Evolutionary conservation across 1,140 invertebrate genomes (phyloP).

Genomic region (Papilio machaon): DNA sequence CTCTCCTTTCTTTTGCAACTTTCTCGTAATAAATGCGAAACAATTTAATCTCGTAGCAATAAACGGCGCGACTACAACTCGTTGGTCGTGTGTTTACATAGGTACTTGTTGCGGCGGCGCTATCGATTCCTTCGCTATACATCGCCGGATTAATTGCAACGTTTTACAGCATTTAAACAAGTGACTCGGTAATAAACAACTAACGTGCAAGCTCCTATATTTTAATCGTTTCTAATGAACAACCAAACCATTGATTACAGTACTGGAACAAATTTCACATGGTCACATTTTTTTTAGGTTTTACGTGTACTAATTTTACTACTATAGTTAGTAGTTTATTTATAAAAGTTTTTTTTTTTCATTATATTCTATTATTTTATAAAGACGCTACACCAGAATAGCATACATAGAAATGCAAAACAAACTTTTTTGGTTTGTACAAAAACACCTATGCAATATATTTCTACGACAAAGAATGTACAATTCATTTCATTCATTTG

Average conservation of each 20-base stretch:
- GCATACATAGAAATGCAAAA: no score
- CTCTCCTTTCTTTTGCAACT: background rate
- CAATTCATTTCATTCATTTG: no score
- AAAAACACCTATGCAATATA: no score
- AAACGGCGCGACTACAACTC: conserved; percentile 17
- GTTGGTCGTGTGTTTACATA: conserved; percentile 32
- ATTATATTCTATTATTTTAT: no score
- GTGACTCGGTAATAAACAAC: background rate
- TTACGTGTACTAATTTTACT: no score
- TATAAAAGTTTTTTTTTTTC: no score
- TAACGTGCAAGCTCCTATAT: background rate
- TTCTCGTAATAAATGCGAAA: background rate
- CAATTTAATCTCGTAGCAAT: conserved; percentile 30
- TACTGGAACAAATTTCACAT: no score
- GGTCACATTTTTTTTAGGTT: no score
- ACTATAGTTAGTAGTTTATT: no score
- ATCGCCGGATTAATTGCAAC: conserved; percentile 29
- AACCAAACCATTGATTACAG: background rate
- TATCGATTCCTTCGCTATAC: conserved; percentile 32
- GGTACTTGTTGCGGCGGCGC: conserved; percentile 35
- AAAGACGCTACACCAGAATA: no score
- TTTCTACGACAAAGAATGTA: no score
- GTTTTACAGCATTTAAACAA: conserved; percentile 19
- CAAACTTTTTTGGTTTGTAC: no score
- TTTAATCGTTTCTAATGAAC: background rate